Evolutionary conservation across 2,888 invertebrate genomes (phyloP).

Genomic region (Caenorhabditis zanzibari): DNA sequence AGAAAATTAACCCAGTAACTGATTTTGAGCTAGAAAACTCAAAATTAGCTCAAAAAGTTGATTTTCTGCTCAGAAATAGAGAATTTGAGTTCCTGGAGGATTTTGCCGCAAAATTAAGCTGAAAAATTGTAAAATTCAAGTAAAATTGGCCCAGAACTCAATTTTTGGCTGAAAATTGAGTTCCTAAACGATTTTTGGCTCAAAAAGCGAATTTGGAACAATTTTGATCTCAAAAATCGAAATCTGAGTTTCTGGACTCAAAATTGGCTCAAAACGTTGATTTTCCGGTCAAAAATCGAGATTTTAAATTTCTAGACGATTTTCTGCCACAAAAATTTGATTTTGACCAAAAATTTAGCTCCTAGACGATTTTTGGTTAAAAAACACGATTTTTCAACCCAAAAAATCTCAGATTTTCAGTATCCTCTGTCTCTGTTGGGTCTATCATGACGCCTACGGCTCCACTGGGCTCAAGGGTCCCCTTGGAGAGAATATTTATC

Average conservation of each 20-base stretch:
- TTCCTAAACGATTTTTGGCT: not conserved
- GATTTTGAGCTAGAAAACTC: too few relatives aligned
- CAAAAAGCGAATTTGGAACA: too few relatives aligned
- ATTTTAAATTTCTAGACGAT: too few relatives aligned
- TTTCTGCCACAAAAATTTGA: not conserved
- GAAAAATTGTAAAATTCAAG: too few relatives aligned
- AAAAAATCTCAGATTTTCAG: constrained; percentile 56
- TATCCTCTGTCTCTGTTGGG: constrained; percentile 80
- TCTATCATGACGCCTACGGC: constrained; percentile 77
- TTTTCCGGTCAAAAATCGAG: not conserved
- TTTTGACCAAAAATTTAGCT: too few relatives aligned
- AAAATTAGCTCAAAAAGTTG: too few relatives aligned
- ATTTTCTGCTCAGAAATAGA: too few relatives aligned
- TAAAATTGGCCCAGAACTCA: too few relatives aligned
- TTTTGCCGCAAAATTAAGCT: not conserved
- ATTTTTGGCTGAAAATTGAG: not conserved
- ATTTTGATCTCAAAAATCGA: not conserved
- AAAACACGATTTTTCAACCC: not conserved
- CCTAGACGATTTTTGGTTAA: not conserved
- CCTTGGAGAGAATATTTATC: constrained; percentile 77
- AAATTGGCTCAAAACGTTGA: not conserved
- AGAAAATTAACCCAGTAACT: too few relatives aligned
- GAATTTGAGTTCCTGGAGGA: too few relatives aligned
- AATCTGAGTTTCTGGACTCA: not conserved
- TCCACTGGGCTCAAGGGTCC: constrained; percentile 74